phyloP scores from a whole-genome alignment of 2,113 vertebrate species.

The Pseudolaguvia tuberculata region DNA sequence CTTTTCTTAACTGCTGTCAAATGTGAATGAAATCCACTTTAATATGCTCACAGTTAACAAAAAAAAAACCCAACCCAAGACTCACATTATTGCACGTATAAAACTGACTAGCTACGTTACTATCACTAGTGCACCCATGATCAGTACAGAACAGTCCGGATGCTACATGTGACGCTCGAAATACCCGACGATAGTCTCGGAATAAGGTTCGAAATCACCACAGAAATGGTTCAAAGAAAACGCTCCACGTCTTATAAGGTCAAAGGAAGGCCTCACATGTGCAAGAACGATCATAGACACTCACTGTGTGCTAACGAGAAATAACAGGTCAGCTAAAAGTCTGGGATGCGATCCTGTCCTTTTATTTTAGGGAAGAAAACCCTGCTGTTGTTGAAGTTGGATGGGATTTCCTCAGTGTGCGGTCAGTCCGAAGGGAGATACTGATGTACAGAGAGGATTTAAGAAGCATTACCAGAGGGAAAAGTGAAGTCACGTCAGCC shows the following conservation, averaged over 20 bases:
- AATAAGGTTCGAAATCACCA: constrained; percentile 14
- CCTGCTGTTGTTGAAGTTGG: not conserved
- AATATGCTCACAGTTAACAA: too few relatives aligned
- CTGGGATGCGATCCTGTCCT: not conserved
- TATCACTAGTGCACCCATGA: constrained; percentile 8
- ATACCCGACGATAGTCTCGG: constrained; percentile 18
- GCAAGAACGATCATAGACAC: not conserved
- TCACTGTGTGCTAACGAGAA: not conserved
- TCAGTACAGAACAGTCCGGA: not conserved
- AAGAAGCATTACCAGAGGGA: not conserved
- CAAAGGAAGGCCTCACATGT: constrained; percentile 32
- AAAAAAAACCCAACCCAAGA: not conserved
- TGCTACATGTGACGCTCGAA: constrained; percentile 43
- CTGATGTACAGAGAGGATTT: not conserved
- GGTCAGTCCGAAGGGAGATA: not conserved
- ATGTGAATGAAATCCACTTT: too few relatives aligned
- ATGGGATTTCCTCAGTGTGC: not conserved
- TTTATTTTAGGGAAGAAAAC: not conserved
- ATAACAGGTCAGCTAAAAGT: not conserved
- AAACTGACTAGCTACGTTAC: constrained; percentile 1
- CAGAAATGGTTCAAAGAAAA: constrained; percentile 9
- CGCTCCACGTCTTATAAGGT: constrained; percentile 26
- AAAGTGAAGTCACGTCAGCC: too few relatives aligned
- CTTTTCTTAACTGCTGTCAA: too few relatives aligned
- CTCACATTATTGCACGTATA: constrained; percentile 1